Base-by-base conservation (phyloP, 2,113 vertebrate species). In the Mixornis gularis region DNA sequence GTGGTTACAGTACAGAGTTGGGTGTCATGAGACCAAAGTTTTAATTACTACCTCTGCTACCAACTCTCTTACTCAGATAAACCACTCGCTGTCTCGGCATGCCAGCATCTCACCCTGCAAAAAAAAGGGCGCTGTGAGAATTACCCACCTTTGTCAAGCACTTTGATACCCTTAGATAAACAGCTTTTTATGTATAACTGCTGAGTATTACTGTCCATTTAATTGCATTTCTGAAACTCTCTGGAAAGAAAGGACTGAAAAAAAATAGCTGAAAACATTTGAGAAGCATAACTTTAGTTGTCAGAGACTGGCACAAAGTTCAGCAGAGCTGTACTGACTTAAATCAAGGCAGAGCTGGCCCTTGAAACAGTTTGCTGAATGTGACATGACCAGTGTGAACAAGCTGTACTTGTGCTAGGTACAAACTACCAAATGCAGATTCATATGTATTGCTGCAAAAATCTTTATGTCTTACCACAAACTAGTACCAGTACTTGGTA, bases 11-110 rank as follows among this genome's bases (percentile, higher is more conserved):
- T 93, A 89, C 92, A 85, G 95, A 95, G 74, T 82, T 96, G 94
- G 94, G 95, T 95, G 94, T 95, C 96, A 93, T 83, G 95, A 94
- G 96, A 95, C 95, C 29, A 8, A 81, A 96, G 95, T 95, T 96
- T 95, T 96, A 96, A 96, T 95, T 95, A 94, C 94, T 76, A 93
- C 93, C 87, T 93, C 92, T 94, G 90, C 92, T 96, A 91, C 93
- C 0, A 64, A 89, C 92, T 93, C 83, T 34, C 78, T 43, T 92
- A 83, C 91, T 72, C 91, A 95, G 91, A 92, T 91, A 95, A 96
- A 95, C 87, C 1, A 0, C 88, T 94, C 12, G 9, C 91, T 83
- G 94, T 78, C 85, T 96, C 79, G 64, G 73, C 56, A 43, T 93
- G 88, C 95, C 91, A 94, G 83, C 89, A 91, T 93, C 89, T 88